Evolutionary conservation across 2,888 invertebrate species (phyloP), one percentile per base, ranked within the genome.

Genomic region (Aspidiotus rigidus): DNA sequence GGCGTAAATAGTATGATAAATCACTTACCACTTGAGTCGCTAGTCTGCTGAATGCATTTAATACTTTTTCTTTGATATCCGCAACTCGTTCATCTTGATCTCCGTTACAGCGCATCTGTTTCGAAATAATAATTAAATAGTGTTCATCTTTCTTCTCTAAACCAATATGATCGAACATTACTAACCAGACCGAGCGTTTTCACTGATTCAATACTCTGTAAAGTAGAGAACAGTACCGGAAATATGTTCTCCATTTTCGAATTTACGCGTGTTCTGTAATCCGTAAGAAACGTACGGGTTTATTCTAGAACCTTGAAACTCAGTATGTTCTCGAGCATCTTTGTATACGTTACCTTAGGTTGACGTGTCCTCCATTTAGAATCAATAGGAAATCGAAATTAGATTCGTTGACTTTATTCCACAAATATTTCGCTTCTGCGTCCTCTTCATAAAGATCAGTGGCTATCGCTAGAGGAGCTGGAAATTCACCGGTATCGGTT

Each of bases 361-460:
- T 66, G 13, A 73, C 71, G n/a, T 74, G 74, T 64, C 74, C 74
- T 55, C 74, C 74, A 71, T 75, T 74, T 61, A 75, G 66, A 69
- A 73, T 74, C 57, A 75, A 42, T n/a, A 75, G 69, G 13, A 75
- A 69, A 71, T 75, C 75, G 70, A 74, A 74, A 41, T 71, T 67
- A 74, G 88, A 86, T 28, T 80, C 80, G 66, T 84, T 78, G 49
- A 93, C 77, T 75, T 89, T 80, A 67, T 83, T 81, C 39, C 85
- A 79, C 69, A 93, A 84, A 6, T 86, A 82, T 72, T 83, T 83
- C 15, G 84, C 83, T 44, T 76, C 73, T n/a, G 74, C 71, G 81
- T 81, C 7, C 78, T 81, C 70, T 28, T 67, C 56, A 17, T 62
- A 67, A 8, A 56, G 59, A 39, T 72, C 71, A 41, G 72, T 72